phyloP scores from a whole-genome alignment of 2,797 vertebrate species.

The Lagorchestes hirsutus region DNA sequence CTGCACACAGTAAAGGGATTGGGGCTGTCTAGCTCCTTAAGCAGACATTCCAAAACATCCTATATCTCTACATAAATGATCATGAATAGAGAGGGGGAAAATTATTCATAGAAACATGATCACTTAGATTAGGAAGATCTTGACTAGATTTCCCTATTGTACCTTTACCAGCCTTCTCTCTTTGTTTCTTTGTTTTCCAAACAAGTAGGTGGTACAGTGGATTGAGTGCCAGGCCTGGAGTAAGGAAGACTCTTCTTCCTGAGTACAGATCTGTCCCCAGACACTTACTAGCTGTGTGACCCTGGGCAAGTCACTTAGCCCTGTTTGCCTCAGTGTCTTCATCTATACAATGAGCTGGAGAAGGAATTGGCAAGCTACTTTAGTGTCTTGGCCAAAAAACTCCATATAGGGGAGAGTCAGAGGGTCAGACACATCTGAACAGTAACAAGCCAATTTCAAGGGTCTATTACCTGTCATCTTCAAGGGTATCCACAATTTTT shows the following conservation, averaged over 20 bases:
- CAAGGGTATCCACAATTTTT: conserved; percentile 26
- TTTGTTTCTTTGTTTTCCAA: neutral
- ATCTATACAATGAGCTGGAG: neutral
- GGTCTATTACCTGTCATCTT: neutral
- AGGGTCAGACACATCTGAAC: neutral
- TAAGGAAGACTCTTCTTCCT: neutral
- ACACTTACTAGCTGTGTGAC: neutral
- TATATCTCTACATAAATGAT: neutral
- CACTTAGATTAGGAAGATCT: neutral
- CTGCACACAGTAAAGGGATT: neutral
- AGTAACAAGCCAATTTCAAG: conserved; percentile 3
- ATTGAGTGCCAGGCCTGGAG: neutral
- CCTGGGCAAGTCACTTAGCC: neutral
- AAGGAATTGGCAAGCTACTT: neutral
- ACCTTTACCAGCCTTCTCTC: neutral
- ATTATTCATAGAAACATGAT: neutral
- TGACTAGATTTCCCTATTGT: neutral
- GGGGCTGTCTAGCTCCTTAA: neutral
- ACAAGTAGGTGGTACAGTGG: neutral
- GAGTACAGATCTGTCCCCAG: neutral
- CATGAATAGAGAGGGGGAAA: neutral
- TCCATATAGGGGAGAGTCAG: neutral
- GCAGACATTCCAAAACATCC: neutral
- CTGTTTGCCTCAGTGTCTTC: neutral
- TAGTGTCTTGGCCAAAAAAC: neutral